phyloP scores from a whole-genome alignment of 1,140 invertebrate species.

The Hesperophylax magnus region DNA sequence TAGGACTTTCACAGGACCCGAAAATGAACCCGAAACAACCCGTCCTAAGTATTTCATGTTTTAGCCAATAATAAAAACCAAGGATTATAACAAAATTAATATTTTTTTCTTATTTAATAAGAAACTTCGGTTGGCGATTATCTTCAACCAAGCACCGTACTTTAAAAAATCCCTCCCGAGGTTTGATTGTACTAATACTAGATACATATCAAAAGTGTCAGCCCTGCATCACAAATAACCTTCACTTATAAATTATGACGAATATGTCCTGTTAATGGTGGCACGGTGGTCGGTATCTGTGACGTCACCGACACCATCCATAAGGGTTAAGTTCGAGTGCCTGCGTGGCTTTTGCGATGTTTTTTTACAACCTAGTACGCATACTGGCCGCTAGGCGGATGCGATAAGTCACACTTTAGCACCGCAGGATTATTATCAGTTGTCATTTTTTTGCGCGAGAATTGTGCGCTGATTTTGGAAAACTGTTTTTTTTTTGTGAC shows the following conservation, averaged over 20 bases:
- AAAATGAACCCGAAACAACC: no score
- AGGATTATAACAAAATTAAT: no score
- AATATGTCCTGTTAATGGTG: conserved; percentile 18
- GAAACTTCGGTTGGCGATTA: no score
- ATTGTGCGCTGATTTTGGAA: not conserved
- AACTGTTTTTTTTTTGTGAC: no score
- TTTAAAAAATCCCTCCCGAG: no score
- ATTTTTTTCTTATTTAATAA: no score
- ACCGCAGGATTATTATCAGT: conserved; percentile 27
- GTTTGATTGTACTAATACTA: no score
- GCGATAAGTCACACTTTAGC: conserved; percentile 41
- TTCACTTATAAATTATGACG: conserved; percentile 14
- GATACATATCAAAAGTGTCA: no score
- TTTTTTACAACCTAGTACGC: not conserved
- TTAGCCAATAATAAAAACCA: no score
- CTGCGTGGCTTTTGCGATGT: not conserved
- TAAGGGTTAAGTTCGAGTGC: conserved; percentile 36
- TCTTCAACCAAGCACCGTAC: no score
- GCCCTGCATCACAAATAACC: not conserved
- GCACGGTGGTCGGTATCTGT: conserved; percentile 11
- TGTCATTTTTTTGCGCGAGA: conserved; percentile 28
- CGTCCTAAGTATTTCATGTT: no score
- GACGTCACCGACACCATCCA: conserved; percentile 24
- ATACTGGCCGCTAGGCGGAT: not conserved
- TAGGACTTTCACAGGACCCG: no score